Evolutionary conservation across 2,888 invertebrate species (phyloP).

Genomic region (Hololepta plana): DNA sequence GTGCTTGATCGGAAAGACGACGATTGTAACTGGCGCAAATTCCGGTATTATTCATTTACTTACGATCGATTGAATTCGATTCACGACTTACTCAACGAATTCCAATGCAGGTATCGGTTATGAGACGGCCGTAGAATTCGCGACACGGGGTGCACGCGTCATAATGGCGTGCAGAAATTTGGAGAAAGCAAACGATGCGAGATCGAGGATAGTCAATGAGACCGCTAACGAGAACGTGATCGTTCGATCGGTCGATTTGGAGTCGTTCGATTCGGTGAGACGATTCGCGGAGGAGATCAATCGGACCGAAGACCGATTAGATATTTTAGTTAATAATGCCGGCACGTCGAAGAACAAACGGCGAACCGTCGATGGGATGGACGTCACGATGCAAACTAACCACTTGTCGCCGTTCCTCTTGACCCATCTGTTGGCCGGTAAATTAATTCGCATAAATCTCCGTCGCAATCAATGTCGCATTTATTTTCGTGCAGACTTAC

Average conservation of each 20-base stretch:
- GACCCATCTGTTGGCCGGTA: conserved; percentile 39
- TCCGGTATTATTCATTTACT: too few species aligned
- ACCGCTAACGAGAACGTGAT: conserved; percentile 20
- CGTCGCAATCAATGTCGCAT: neutral
- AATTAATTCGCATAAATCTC: conserved; percentile 9
- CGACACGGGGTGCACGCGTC: conserved; percentile 31
- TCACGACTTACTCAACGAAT: too few species aligned
- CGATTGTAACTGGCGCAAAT: conserved; percentile 3
- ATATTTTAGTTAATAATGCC: conserved; percentile 46
- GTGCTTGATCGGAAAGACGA: conserved; percentile 3
- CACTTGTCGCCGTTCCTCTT: too few species aligned
- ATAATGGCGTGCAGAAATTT: conserved; percentile 32
- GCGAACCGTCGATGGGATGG: conserved; percentile 39
- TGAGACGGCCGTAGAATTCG: conserved; percentile 23
- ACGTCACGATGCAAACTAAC: conserved; percentile 38
- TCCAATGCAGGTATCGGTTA: conserved; percentile 22
- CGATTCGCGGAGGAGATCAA: conserved; percentile 40
- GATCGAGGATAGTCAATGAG: conserved; percentile 13
- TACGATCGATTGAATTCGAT: too few species aligned
- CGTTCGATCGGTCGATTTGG: conserved; percentile 30
- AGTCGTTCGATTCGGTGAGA: conserved; percentile 33
- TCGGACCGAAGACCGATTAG: conserved; percentile 31
- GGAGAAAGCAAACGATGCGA: conserved; percentile 7
- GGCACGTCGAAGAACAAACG: too few species aligned
- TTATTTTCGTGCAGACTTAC: conserved; percentile 33